phyloP scores from a whole-genome alignment of 1,140 invertebrate species.

The Temnothorax longispinosus region DNA sequence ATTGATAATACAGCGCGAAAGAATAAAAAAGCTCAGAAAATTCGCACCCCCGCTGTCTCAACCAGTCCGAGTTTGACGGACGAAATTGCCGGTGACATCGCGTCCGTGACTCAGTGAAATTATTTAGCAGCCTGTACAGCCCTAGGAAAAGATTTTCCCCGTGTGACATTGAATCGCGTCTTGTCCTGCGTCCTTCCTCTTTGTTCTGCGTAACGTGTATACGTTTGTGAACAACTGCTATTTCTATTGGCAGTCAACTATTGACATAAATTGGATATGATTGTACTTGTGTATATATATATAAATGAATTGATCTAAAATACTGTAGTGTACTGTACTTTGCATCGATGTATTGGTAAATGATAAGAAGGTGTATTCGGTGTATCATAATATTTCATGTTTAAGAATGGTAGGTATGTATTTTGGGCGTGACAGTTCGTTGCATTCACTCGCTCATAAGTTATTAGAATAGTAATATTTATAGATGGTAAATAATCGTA shows the following conservation, averaged over 20 bases:
- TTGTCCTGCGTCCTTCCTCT: background rate
- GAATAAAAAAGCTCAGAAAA: slow-evolving; percentile 57
- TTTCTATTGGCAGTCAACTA: background rate
- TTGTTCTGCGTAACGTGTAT: background rate
- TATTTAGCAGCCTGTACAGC: slow-evolving; percentile 7
- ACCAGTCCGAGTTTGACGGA: slow-evolving; percentile 64
- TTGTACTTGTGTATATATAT: background rate
- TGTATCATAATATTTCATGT: background rate
- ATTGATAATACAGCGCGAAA: background rate
- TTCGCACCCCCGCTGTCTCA: slow-evolving; percentile 60
- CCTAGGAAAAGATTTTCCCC: background rate
- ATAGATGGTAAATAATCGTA: background rate
- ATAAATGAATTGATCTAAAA: background rate
- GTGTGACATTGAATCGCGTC: background rate
- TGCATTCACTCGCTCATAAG: background rate
- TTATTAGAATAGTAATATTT: slow-evolving; percentile 11
- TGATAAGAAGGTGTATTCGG: background rate
- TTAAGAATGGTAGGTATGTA: background rate
- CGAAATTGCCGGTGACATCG: slow-evolving; percentile 42
- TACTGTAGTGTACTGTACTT: background rate
- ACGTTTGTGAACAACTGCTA: background rate
- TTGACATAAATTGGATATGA: slow-evolving; percentile 12
- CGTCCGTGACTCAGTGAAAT: slow-evolving; percentile 42
- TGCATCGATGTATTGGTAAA: background rate
- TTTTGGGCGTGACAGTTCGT: too few species aligned